Evolutionary conservation across 2,113 vertebrate species (phyloP).

Genomic region (Rhombomys opimus): DNA sequence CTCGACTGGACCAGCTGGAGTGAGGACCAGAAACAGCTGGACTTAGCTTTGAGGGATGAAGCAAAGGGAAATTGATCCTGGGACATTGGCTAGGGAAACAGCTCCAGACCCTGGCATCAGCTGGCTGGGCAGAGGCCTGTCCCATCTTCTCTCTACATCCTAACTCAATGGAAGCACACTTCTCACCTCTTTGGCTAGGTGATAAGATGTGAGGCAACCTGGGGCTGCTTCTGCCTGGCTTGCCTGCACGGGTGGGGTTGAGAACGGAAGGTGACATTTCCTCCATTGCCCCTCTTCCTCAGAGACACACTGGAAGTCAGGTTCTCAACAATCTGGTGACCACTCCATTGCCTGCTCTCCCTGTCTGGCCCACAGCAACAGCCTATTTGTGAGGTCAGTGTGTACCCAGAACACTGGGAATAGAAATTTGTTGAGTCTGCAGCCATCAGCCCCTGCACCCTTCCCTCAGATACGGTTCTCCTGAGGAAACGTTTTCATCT

Average conservation of each 20-base stretch:
- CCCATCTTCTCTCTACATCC: background rate
- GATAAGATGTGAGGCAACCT: rapidly evolving
- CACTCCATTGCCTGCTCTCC: background rate
- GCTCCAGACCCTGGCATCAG: background rate
- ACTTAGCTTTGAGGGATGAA: background rate
- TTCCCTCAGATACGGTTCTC: background rate
- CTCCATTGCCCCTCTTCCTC: background rate
- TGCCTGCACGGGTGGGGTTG: too few species aligned
- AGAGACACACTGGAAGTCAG: background rate
- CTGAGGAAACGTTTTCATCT: background rate
- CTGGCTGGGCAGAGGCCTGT: background rate
- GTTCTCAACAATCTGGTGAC: background rate
- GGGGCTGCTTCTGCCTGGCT: background rate
- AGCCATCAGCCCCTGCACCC: rapidly evolving
- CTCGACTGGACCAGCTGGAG: background rate
- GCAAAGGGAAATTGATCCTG: background rate
- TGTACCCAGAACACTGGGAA: background rate
- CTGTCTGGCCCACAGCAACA: background rate
- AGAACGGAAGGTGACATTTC: background rate
- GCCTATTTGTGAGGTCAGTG: background rate
- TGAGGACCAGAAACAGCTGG: background rate
- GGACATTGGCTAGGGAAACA: background rate
- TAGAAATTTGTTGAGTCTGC: rapidly evolving
- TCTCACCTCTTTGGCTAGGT: background rate
- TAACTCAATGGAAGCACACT: rapidly evolving